These are phyloP conservation scores for Pediacus dermestoides DNA, from an alignment of 2,888 invertebrate genomes.

Conservation along the genomic window DNA sequence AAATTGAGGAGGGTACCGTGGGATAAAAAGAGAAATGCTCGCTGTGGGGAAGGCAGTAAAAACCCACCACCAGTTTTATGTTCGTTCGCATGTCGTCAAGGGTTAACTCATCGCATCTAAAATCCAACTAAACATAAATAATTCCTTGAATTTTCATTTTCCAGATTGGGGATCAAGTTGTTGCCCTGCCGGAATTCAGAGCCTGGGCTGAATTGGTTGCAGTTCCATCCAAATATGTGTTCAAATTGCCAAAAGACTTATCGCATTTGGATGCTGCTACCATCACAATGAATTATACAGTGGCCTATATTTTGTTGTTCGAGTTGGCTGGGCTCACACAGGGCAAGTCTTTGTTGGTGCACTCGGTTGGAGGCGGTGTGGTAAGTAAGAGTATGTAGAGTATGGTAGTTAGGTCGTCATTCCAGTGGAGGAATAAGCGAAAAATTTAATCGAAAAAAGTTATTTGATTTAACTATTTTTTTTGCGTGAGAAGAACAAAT, in stretches of 20 bases:
- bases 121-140: neutral
- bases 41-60: neutral
- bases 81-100: too few relatives aligned
- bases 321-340: conserved; percentile 74
- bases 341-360: conserved; percentile 77
- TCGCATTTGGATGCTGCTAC: conserved; percentile 77
- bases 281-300: conserved; percentile 80
- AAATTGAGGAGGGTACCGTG: too few relatives aligned
- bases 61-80: too few relatives aligned
- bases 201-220: conserved; percentile 85
- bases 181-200: conserved; percentile 77
- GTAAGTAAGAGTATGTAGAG: too few relatives aligned
- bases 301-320: conserved; percentile 81
- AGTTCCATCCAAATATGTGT: conserved; percentile 77
- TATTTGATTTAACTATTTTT: too few relatives aligned
- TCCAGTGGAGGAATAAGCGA: too few relatives aligned
- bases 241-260: conserved; percentile 72
- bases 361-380: conserved; percentile 86
- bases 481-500: too few relatives aligned
- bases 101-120: too few relatives aligned
- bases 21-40: too few relatives aligned
- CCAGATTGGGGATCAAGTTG: conserved; percentile 77
- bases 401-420: too few relatives aligned
- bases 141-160: conserved; percentile 19
- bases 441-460: too few relatives aligned